Evolutionary conservation across 1,140 invertebrate genomes (phyloP).

Genomic region (Coptotermes formosanus): DNA sequence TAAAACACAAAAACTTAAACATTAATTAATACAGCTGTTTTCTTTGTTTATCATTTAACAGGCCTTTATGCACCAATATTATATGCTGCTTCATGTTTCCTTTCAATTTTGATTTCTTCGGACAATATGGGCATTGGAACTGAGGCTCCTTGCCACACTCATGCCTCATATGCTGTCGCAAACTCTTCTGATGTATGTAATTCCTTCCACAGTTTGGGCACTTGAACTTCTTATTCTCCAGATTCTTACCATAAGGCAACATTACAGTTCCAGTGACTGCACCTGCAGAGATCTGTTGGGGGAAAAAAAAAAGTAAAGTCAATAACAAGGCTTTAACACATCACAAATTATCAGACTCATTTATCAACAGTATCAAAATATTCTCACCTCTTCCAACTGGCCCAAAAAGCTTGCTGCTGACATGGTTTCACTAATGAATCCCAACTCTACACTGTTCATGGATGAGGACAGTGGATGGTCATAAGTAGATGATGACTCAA

Average conservation of each 20-base stretch:
- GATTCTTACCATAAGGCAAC: neutral
- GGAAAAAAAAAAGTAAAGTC: neutral
- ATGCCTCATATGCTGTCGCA: slow-evolving; percentile 48
- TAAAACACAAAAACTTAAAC: too few species aligned
- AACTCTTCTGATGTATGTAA: slow-evolving; percentile 44
- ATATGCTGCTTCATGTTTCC: slow-evolving; percentile 55
- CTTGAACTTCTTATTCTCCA: neutral
- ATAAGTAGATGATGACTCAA: neutral
- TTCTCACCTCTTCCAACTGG: too few species aligned
- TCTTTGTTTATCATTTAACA: too few species aligned
- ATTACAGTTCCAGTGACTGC: neutral
- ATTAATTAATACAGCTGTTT: too few species aligned
- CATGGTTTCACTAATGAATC: neutral
- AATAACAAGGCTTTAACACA: neutral
- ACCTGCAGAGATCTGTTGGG: neutral
- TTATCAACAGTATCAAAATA: too few species aligned
- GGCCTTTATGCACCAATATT: too few species aligned
- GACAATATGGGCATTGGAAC: slow-evolving; percentile 48
- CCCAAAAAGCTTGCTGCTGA: too few species aligned
- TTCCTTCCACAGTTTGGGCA: slow-evolving; percentile 43
- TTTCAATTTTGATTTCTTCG: slow-evolving; percentile 57
- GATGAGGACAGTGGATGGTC: neutral
- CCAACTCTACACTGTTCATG: neutral
- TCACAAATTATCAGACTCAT: too few species aligned
- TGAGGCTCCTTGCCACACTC: slow-evolving; percentile 49